phyloP scores from a whole-genome alignment of 2,888 invertebrate genomes.

The Mayetiola destructor region DNA sequence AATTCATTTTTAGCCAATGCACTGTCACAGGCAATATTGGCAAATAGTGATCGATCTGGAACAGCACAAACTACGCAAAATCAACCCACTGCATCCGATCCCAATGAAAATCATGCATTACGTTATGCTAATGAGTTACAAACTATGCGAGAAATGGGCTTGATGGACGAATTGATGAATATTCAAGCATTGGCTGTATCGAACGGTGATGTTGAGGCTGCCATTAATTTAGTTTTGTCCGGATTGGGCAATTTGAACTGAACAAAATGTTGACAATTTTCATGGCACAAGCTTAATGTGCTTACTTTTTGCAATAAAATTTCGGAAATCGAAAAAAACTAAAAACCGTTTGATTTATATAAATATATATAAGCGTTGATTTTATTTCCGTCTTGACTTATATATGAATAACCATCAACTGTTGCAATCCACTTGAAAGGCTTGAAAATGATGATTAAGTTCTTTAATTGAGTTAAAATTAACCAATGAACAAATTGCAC shows the following conservation, averaged over 20 bases:
- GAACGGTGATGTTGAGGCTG: constrained; percentile 77
- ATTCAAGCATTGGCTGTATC: constrained; percentile 64
- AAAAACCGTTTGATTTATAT: neutral
- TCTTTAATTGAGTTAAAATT: constrained; percentile 64
- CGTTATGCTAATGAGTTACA: constrained; percentile 44
- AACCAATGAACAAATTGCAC: constrained; percentile 55
- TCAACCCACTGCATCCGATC: neutral
- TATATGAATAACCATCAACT: neutral
- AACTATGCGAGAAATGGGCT: constrained; percentile 84
- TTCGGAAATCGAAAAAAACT: neutral
- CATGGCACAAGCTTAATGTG: neutral
- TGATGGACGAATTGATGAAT: constrained; percentile 68
- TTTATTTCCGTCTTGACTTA: neutral
- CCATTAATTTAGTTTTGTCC: constrained; percentile 76
- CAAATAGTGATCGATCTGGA: constrained; percentile 23
- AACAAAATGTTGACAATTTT: neutral
- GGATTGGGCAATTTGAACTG: constrained; percentile 27
- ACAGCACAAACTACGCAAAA: constrained; percentile 6
- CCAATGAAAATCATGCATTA: constrained; percentile 25
- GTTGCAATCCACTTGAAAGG: constrained; percentile 38
- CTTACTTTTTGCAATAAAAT: neutral
- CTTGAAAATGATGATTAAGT: constrained; percentile 86
- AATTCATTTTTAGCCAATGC: constrained; percentile 69
- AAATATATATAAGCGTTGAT: neutral
- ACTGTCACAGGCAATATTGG: constrained; percentile 51